Base-by-base conservation (phyloP, 1,140 invertebrate genomes). In the Leptopilina boulardi region DNA sequence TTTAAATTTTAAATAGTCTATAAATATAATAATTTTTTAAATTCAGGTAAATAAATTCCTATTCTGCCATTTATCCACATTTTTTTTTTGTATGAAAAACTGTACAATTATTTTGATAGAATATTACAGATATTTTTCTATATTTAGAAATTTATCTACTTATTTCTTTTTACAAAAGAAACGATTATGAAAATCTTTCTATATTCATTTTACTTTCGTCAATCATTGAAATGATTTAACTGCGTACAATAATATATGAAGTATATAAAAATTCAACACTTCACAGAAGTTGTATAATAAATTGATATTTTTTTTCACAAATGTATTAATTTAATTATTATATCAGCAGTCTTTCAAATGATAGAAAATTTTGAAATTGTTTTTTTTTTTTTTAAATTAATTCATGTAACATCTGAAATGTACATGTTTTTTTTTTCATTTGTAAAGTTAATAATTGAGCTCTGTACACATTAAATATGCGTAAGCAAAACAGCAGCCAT, bases 271-370 rank as follows among this genome's bases (percentile, higher is more conserved):
- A 38, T 19, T 1, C 8, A 38, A 54, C 34, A 44, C 21, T 70
- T 54, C 34, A 15, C 34, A 42, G 23, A 41, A 38, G 44, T 76
- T 66, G 71, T 79, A 79, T n/a, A n/a, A n/a, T n/a, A n/a, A n/a
- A n/a, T n/a, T n/a, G n/a, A 13, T 4, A 23, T 73, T 18, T 1
- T 73, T 10, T 34, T 9, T 66, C 8, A 51, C 42, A 59, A 59
- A 26, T 26, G 18, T 56, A 56, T 51, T 34, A 54, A 51, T 34
- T 18, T 73, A 44, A 66, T 44, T 73, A n/a, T 71, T 19, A 71
- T 71, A 54, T 38, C 15, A 75, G 59, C 1, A 3, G 4, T 51
- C 4, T n/a, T 59, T 71, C 56, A 38, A 5, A 21, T n/a, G n/a
- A n/a, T 18, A 41, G 11, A 34, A 56, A 75, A 19, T 30, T 71